Evolutionary conservation across 1,140 invertebrate genomes (phyloP), one percentile per base, ranked within the genome.

Genomic region (Belonocnema kinseyi): DNA sequence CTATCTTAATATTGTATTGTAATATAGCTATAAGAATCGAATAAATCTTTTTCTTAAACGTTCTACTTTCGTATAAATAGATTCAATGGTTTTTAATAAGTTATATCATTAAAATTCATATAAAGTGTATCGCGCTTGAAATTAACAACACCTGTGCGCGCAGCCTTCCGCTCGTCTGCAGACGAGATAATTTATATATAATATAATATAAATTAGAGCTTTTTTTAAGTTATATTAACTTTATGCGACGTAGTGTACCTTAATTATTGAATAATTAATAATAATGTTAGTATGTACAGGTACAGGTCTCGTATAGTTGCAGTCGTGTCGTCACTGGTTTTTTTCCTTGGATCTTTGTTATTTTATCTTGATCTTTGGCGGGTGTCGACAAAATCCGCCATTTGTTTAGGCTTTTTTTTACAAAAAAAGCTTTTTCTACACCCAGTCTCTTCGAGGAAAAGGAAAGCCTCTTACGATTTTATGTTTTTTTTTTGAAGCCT

Each of bases 251-350:
- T 66, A 16, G 61, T 66, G 61, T 66, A 66, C 61, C 61, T 66
- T 66, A 66, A 46, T 66, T 66, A 33, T 66, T 40, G 61, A 88
- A 81, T 89, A 86, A 91, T 90, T 90, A 91, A 89, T 85, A 85
- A 84, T 90, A 89, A 89, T 87, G 85, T 89, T 91, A 90, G 83
- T 91, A 91, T 91, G 83, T 92, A 92, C 90, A 91, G 90, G 91
- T 91, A 92, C 91, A 92, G 91, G 91, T 92, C 91, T 91, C 91
- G 91, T 91, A 91, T 90, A 92, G 91, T 92, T 91, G 90, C 90
- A 91, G 90, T 91, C 90, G 87, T 90, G 90, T 91, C 90, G 90
- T 91, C 90, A 91, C 88, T 91, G 83, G 82, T 88, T 88, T 77
- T 84, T 75, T 75, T 70, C 80, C 76, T 80, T 54, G 77, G 80